Evolutionary conservation across 2,797 vertebrate species (phyloP).

Genomic region (Mormyrops attenuatus): DNA sequence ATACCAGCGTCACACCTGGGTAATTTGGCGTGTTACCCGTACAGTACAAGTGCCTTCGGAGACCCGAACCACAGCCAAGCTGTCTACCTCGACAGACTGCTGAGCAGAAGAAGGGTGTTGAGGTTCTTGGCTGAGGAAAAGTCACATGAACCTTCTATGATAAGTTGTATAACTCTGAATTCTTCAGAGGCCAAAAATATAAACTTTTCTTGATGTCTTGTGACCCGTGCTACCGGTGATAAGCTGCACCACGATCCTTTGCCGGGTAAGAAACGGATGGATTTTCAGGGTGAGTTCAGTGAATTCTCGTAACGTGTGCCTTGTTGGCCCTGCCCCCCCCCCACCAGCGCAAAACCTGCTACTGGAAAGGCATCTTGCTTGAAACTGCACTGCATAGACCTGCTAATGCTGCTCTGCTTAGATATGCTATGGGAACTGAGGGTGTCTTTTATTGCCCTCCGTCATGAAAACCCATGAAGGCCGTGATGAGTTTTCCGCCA

Average conservation of each 20-base stretch:
- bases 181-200: neutral
- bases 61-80: neutral
- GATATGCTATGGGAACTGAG: neutral
- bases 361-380: neutral
- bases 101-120: neutral
- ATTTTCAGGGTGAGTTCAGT: neutral
- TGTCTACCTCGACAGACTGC: neutral
- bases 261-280: neutral
- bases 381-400: neutral
- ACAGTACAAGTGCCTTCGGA: neutral
- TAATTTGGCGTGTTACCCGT: neutral
- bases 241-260: neutral
- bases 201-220: neutral
- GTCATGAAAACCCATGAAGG: conserved; percentile 17
- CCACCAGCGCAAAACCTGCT: neutral
- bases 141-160: neutral
- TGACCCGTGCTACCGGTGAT: neutral
- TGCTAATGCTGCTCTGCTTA: conserved; percentile 3
- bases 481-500: conserved; percentile 15
- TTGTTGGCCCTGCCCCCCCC: neutral
- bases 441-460: conserved; percentile 16
- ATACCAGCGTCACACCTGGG: neutral
- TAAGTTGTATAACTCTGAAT: neutral
- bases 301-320: neutral
- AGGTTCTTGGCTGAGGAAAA: neutral